These are phyloP conservation scores for Drosophila mimica DNA, from an alignment of 2,888 invertebrate genomes.

Conservation along the genomic window DNA sequence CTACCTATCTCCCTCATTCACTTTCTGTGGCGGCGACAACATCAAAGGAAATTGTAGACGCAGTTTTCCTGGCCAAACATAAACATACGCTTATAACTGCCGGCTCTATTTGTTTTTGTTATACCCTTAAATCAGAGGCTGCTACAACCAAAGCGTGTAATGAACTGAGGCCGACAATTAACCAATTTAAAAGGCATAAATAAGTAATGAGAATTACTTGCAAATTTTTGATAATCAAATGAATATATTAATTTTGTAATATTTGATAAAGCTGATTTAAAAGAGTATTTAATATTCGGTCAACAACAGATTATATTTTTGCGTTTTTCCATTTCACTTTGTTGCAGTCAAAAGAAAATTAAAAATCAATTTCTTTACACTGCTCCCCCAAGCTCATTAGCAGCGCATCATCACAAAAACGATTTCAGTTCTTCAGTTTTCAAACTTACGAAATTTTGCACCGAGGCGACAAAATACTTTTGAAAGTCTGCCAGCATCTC, in stretches of 20 bases:
- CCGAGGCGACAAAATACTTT: constrained; percentile 73
- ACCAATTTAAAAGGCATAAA: fast-evolving
- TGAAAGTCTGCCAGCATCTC: constrained; percentile 49
- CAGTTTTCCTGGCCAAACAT: constrained; percentile 77
- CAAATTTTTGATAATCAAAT: neutral
- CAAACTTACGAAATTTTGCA: constrained; percentile 75
- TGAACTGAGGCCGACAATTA: neutral
- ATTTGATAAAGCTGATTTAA: neutral
- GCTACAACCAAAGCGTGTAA: neutral
- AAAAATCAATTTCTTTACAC: constrained; percentile 74
- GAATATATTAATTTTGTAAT: neutral
- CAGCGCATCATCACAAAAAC: constrained; percentile 46
- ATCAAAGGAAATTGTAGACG: constrained; percentile 76
- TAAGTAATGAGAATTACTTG: neutral
- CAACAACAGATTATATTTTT: neutral
- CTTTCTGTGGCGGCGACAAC: constrained; percentile 48
- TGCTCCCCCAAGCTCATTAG: constrained; percentile 65
- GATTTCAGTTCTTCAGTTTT: constrained; percentile 32
- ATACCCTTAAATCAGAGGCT: constrained; percentile 30
- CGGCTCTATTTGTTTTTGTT: constrained; percentile 51
- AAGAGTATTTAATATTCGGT: constrained; percentile 36
- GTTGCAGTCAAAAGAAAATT: constrained; percentile 53
- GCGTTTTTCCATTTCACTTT: constrained; percentile 14
- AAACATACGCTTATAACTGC: constrained; percentile 55
- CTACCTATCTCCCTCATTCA: constrained; percentile 3